These are phyloP conservation scores for Holacanthus passer DNA, from an alignment of 2,113 vertebrate genomes.

Conservation along the genomic window DNA sequence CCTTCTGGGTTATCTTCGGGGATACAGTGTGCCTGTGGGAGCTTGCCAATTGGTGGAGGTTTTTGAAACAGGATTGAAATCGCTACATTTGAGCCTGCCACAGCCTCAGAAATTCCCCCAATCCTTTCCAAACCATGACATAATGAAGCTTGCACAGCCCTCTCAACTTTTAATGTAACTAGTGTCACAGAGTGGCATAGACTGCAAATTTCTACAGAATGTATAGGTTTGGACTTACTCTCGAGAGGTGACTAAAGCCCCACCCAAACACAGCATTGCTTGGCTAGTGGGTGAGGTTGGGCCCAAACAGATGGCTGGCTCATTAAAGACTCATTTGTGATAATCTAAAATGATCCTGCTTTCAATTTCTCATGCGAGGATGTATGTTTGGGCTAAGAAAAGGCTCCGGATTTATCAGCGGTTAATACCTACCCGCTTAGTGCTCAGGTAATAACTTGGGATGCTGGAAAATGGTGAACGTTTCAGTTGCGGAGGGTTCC, in stretches of 20 bases:
- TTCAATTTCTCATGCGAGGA: slow-evolving; percentile 63
- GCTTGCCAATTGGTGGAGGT: slow-evolving; percentile 55
- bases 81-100: slow-evolving; percentile 46
- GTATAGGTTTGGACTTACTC: slow-evolving; percentile 28
- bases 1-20: slow-evolving; percentile 71
- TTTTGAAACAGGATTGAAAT: slow-evolving; percentile 66
- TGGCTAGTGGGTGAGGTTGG: slow-evolving; percentile 37
- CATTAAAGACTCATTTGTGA: slow-evolving; percentile 73
- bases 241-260: slow-evolving; percentile 41
- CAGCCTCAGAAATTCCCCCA: slow-evolving; percentile 47
- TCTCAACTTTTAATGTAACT: slow-evolving; percentile 43
- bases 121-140: slow-evolving; percentile 52
- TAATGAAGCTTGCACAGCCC: slow-evolving; percentile 45
- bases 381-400: slow-evolving; percentile 62
- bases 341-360: slow-evolving; percentile 73
- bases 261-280: slow-evolving; percentile 25
- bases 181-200: slow-evolving; percentile 12
- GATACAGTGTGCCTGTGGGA: slow-evolving; percentile 62
- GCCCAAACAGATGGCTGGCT: slow-evolving; percentile 65
- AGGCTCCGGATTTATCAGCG: slow-evolving; percentile 62
- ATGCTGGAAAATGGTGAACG: slow-evolving; percentile 55
- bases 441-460: slow-evolving; percentile 75
- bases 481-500: slow-evolving; percentile 66
- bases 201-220: slow-evolving; percentile 29
- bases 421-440: slow-evolving; percentile 73